Evolutionary conservation across 2,113 vertebrate genomes (phyloP).

Genomic region (Gobius niger): DNA sequence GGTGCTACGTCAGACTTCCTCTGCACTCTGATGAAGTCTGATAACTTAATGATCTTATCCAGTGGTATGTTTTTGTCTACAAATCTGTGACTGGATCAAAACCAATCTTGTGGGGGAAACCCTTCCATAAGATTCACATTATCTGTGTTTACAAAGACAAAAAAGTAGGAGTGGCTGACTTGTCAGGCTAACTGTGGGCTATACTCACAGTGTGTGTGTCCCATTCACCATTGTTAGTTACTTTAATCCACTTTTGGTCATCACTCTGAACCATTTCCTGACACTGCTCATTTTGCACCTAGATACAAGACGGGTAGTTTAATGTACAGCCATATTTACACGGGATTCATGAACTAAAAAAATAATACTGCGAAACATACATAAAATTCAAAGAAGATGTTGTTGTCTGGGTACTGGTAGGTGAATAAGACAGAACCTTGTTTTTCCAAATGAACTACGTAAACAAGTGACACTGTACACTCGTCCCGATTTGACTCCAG

Average conservation of each 20-base stretch:
- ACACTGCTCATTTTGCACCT: conserved; percentile 98
- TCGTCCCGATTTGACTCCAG: conserved; percentile 96
- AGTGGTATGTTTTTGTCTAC: too few relatives aligned
- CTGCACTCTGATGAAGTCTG: too few relatives aligned
- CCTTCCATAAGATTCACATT: too few relatives aligned
- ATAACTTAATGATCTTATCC: too few relatives aligned
- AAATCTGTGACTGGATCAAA: too few relatives aligned
- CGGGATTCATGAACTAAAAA: background rate
- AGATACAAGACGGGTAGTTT: conserved; percentile 3
- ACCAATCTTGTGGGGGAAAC: too few relatives aligned
- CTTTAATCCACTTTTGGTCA: conserved; percentile 91
- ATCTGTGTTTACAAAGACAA: too few relatives aligned
- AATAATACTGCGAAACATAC: conserved; percentile 73
- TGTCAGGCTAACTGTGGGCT: too few relatives aligned
- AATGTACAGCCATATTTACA: too few relatives aligned
- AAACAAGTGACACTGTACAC: conserved; percentile 93
- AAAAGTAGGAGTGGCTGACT: too few relatives aligned
- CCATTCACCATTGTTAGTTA: conserved; percentile 90
- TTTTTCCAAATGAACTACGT: conserved; percentile 94
- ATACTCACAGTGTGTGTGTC: conserved; percentile 84
- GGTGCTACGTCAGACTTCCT: too few relatives aligned
- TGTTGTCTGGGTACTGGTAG: conserved; percentile 97
- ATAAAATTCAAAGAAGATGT: conserved; percentile 98
- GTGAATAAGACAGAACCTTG: conserved; percentile 90
- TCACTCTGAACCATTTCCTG: conserved; percentile 89